Percentiles rank a stretch among this genome's conserved stretches.
Conservation (phyloP, 2,888 invertebrate species). For the Drosophila bunnanda region DNA sequence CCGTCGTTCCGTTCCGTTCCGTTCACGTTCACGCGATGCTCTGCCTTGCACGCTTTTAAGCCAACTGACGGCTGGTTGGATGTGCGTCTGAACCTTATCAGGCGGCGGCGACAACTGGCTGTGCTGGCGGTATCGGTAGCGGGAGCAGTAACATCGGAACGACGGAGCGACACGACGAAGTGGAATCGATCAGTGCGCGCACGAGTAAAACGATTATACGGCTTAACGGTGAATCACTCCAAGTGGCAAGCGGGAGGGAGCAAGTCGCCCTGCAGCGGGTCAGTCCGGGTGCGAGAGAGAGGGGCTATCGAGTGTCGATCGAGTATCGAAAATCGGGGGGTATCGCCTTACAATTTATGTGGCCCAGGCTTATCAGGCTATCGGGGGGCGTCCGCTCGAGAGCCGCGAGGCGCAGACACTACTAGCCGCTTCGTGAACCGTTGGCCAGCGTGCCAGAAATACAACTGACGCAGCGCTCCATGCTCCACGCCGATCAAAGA, state of each 20-base stretch:
- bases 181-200: conserved; percentile 74
- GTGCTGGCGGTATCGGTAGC: conserved; percentile 21
- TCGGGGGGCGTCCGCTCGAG: conserved; percentile 23
- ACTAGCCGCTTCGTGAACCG: conserved; percentile 70
- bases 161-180: conserved; percentile 38
- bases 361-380: conserved; percentile 32
- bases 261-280: conserved; percentile 15
- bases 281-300: conserved; percentile 16
- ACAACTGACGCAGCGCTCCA: conserved; percentile 59
- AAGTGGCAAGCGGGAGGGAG: conserved; percentile 44
- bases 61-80: conserved; percentile 75
- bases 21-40: conserved; percentile 54
- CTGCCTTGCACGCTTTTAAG: conserved; percentile 70
- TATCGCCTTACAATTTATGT: conserved; percentile 31
- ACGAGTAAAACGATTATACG: conserved; percentile 74
- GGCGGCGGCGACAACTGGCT: conserved; percentile 47
- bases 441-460: conserved; percentile 77
- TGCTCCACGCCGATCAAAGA: conserved; percentile 42
- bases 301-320: conserved; percentile 6
- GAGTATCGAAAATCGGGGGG: conserved; percentile 15
- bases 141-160: conserved; percentile 25
- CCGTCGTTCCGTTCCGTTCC: conserved; percentile 16
- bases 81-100: conserved; percentile 79
- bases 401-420: conserved; percentile 57
- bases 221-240: conserved; percentile 71